Evolutionary conservation across 2,113 vertebrate species (phyloP).

Genomic region (Elachura formosa): DNA sequence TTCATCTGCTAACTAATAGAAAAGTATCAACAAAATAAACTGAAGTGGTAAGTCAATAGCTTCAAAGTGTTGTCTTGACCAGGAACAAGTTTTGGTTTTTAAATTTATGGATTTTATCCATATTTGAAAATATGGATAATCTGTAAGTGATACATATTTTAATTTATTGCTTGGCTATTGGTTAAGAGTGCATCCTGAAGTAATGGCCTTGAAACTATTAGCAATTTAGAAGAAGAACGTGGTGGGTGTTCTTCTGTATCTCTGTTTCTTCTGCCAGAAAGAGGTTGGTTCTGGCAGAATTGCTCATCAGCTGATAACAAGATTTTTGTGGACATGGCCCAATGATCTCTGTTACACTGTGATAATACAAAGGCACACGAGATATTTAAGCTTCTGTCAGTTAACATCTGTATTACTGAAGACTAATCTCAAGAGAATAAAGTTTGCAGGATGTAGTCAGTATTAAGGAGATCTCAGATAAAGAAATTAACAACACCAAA

Average conservation of each 20-base stretch:
- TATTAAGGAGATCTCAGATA: neutral
- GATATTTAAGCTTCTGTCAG: neutral
- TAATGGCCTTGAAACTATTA: neutral
- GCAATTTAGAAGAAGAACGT: neutral
- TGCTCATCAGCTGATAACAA: neutral
- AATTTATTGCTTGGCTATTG: neutral
- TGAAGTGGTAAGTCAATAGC: neutral
- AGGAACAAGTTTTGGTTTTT: neutral
- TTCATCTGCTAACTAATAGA: neutral
- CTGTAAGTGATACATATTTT: neutral
- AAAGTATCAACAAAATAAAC: neutral
- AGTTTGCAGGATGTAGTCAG: neutral
- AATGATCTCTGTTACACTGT: neutral
- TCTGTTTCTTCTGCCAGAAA: neutral
- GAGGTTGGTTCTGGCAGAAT: neutral
- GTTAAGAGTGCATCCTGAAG: neutral
- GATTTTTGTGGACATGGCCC: neutral
- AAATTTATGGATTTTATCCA: too few relatives aligned
- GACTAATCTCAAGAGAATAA: neutral
- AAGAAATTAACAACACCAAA: neutral
- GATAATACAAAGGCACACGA: neutral
- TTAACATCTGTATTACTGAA: neutral
- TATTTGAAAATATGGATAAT: too few relatives aligned
- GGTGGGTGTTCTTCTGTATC: neutral
- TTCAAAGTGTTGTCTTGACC: neutral